Evolutionary conservation across 2,797 vertebrate genomes (phyloP).

Genomic region (Amblyraja radiata): DNA sequence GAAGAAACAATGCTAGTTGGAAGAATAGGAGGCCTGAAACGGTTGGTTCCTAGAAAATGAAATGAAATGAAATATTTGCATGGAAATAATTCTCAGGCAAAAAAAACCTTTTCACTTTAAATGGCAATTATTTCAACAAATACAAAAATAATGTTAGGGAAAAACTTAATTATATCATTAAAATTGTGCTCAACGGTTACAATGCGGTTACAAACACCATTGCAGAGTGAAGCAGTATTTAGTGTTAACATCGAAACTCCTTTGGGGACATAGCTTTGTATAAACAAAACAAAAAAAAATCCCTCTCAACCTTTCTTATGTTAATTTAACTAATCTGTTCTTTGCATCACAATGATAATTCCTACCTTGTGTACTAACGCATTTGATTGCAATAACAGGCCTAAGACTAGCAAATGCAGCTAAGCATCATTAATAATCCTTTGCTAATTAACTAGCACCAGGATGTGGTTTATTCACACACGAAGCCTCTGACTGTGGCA

Average conservation of each 20-base stretch:
- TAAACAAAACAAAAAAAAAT: constrained; percentile 33
- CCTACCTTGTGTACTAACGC: constrained; percentile 37
- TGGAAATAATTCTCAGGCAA: neutral
- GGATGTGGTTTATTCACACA: constrained; percentile 40
- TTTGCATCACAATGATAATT: constrained; percentile 37
- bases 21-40: neutral
- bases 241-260: constrained; percentile 22
- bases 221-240: constrained; percentile 16
- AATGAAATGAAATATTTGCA: neutral
- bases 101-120: neutral
- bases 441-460: constrained; percentile 39
- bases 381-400: constrained; percentile 43
- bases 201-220: neutral
- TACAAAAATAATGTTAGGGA: neutral
- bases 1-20: neutral
- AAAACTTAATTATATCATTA: neutral
- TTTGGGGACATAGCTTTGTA: constrained; percentile 28
- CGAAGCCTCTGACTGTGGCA: constrained; percentile 37
- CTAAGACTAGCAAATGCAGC: constrained; percentile 42
- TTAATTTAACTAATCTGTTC: constrained; percentile 36
- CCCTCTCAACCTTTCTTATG: constrained; percentile 33
- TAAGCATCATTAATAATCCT: constrained; percentile 39
- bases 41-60: neutral
- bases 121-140: neutral
- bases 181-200: neutral